These are phyloP conservation scores for Gavialis gangeticus DNA, from an alignment of 2,113 vertebrate genomes.

Conservation along the genomic window DNA sequence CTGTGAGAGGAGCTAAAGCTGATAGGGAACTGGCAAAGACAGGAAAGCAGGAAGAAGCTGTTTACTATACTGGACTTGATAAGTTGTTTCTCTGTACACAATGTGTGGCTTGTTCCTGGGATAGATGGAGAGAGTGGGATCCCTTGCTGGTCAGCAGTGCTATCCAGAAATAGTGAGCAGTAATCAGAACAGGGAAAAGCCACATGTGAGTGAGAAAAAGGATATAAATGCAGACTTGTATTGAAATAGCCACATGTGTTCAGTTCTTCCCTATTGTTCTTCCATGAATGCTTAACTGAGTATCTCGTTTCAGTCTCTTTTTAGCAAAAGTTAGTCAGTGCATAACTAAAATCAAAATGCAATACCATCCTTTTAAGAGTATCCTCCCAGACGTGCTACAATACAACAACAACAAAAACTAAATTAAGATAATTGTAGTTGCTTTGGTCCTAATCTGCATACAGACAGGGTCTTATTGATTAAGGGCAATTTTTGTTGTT, in stretches of 20 bases:
- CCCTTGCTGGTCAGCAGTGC: not conserved
- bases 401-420: not conserved
- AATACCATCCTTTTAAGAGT: not conserved
- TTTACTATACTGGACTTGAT: accelerated
- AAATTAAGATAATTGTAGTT: not conserved
- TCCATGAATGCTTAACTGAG: not conserved
- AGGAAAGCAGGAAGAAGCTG: not conserved
- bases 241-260: not conserved
- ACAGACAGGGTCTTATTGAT: not conserved
- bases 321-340: not conserved
- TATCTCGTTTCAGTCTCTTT: not conserved
- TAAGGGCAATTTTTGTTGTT: not conserved
- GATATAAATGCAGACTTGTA: not conserved
- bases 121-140: not conserved
- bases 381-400: not conserved
- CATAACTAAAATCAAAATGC: not conserved
- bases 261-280: not conserved
- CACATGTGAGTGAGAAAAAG: not conserved
- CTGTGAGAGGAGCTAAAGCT: not conserved
- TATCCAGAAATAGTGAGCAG: not conserved
- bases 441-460: too few species aligned
- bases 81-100: not conserved
- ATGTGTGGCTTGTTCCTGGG: not conserved
- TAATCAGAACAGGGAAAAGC: not conserved
- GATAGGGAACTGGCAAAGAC: not conserved